Conservation (phyloP, 2,888 invertebrate genomes). For the Orchesella flavescens region DNA sequence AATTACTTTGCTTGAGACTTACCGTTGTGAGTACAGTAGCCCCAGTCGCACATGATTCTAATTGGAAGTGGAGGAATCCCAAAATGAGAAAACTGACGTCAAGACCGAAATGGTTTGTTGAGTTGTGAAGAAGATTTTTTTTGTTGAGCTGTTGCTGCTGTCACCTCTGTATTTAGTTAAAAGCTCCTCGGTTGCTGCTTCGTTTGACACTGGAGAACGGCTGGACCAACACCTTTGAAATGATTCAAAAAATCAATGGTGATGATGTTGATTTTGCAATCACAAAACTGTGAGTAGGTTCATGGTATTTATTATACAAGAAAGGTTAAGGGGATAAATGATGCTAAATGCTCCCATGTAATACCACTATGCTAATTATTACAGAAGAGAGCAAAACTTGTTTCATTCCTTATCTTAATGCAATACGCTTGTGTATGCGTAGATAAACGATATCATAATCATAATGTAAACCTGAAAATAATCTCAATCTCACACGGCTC, state of each 20-base stretch:
- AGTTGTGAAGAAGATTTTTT: not conserved
- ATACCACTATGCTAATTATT: too few species aligned
- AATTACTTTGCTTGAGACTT: conserved; percentile 46
- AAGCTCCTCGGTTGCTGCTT: not conserved
- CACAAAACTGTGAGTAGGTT: not conserved
- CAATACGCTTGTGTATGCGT: too few species aligned
- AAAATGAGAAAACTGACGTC: conserved; percentile 51
- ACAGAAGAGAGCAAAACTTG: too few species aligned
- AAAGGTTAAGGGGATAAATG: not conserved
- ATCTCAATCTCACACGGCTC: too few species aligned
- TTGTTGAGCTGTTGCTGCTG: not conserved
- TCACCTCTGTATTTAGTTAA: not conserved
- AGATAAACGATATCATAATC: too few species aligned
- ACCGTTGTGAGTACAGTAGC: conserved; percentile 71
- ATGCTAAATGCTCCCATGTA: too few species aligned
- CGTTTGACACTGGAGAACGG: not conserved
- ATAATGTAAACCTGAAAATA: too few species aligned
- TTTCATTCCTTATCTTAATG: too few species aligned
- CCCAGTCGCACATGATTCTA: conserved; percentile 68
- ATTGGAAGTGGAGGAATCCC: conserved; percentile 44
- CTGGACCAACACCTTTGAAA: too few species aligned
- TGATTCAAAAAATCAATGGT: too few species aligned
- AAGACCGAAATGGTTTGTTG: conserved; percentile 28
- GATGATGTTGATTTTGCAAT: too few species aligned
- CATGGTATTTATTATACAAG: too few species aligned